Evolutionary conservation across 2,797 vertebrate genomes (phyloP), one percentile per base, ranked within the genome.

Genomic region (Sebastes matsubarae): DNA sequence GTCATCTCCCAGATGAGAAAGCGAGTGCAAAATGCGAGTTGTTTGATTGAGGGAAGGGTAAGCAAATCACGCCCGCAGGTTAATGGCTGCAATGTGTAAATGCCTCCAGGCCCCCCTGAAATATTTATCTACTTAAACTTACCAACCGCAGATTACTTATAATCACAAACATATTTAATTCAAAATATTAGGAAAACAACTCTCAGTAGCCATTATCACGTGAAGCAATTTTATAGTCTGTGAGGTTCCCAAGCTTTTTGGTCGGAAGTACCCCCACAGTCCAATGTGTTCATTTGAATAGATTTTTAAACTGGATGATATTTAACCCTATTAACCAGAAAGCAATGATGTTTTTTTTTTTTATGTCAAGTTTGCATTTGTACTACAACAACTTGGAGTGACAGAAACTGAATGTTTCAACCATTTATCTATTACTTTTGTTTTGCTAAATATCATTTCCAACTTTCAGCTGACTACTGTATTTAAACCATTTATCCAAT

Each of bases 1-100:
- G 85, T 75, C 75, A 70, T 86, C 73, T 88, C 81, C 76, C 71
- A 66, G 72, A 86, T 79, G 85, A 86, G 80, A 79, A 66, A 72
- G 66, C 27, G 3, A 82, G 82, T 81, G 79, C 82, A 71, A 86
- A 89, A 89, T 73, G 25, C 60, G 55, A 64, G 66, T 74, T 9
- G 50, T 83, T 85, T 88, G 82, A 88, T 75, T 80, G 77, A 78
- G 58, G 68, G 59, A 81, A 81, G 58, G 72, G 71, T n/a, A 86
- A 81, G 77, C 55, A 55, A 83, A 82, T 79, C 68, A 68, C 11
- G 32, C 29, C 65, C 4, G 9, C 66, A 64, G 77, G 82, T 88
- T 83, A 77, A 77, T 52, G 68, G 74, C 54, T 32, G 68, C 46
- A 70, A 80, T 82, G 73, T 74, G 68, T 80, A 81, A 91, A 91